Evolutionary conservation across 2,888 invertebrate genomes (phyloP).

Genomic region (Sclerodermus sp.): DNA sequence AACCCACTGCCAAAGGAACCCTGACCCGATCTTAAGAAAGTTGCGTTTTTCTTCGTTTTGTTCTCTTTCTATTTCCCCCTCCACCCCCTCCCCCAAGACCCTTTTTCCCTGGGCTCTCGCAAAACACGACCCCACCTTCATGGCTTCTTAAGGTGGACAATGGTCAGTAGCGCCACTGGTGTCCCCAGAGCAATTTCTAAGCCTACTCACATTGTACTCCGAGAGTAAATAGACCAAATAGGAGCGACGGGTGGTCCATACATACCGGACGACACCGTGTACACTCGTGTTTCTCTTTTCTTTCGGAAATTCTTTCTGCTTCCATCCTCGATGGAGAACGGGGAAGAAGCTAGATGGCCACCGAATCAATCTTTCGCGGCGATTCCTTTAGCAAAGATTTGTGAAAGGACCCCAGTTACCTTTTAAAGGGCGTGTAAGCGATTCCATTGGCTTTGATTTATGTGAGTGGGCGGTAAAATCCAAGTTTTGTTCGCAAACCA

Average conservation of each 20-base stretch:
- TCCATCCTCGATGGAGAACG: slow-evolving; percentile 16
- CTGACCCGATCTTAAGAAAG: not conserved
- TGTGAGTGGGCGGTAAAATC: slow-evolving; percentile 29
- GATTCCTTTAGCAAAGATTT: slow-evolving; percentile 10
- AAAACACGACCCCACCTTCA: slow-evolving; percentile 8
- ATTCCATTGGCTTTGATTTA: slow-evolving; percentile 36
- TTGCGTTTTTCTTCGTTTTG: no score
- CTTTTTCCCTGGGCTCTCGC: not conserved
- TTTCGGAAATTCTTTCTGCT: not conserved
- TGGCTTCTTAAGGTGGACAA: slow-evolving; percentile 11
- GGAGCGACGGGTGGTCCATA: slow-evolving; percentile 27
- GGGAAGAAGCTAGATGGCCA: slow-evolving; percentile 4
- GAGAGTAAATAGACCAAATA: slow-evolving; percentile 33
- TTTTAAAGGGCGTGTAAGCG: slow-evolving; percentile 39
- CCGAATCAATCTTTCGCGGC: slow-evolving; percentile 13
- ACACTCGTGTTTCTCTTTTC: not conserved
- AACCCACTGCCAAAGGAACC: slow-evolving; percentile 7
- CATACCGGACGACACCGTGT: no score
- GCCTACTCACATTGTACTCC: slow-evolving; percentile 21
- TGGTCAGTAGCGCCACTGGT: slow-evolving; percentile 18
- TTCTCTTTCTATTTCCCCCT: no score
- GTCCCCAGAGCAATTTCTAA: slow-evolving; percentile 24
- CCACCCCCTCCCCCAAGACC: no score
- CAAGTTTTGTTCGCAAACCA: slow-evolving; percentile 21
- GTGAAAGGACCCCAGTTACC: slow-evolving; percentile 24